Evolutionary conservation across 2,797 vertebrate species (phyloP), one percentile per base, ranked within the genome.

Genomic region (Zenarchopterus dispar): DNA sequence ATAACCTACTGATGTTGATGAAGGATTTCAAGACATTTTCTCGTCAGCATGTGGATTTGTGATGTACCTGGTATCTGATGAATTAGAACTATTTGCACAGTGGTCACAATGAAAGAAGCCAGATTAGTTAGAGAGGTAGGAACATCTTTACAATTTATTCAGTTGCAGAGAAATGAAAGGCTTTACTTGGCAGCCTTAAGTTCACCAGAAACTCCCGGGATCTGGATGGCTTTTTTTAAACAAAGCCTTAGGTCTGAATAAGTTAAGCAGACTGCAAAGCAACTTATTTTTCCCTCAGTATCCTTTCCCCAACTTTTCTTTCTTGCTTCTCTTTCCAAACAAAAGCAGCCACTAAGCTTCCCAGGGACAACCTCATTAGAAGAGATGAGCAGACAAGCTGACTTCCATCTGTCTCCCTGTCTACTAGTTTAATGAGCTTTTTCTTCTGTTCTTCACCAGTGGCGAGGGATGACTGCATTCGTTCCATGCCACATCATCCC

Each of bases 391-490:
- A 77, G 63, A 77, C 55, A 56, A 69, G 62, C 76, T 62, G 54
- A 74, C 67, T 82, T 85, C 75, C 81, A 88, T 89, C 88, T 85
- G 88, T 84, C 80, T 85, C 68, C 53, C 33, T 62, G 45, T 81
- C 67, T 62, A 67, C 61, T 65, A 58, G 55, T 80, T 81, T 89
- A 88, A 88, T 87, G 78, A 85, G 78, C 68, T 82, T 81, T 86
- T 73, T 68, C 59, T 80, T 54, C 52, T 78, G 66, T 60, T 68
- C 72, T 68, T 64, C 75, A 70, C 62, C 71, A 36, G 33, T 36
- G 70, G 24, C 46, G 60, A 53, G 46, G 58, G 44, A 23, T 51
- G 19, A 9, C 54, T 62, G 2, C 54, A 16, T 70, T 70, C 39
- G 75, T 68, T 70, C 28, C 44, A 46, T 57, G 17, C 19, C 0